Evolutionary conservation across 2,797 vertebrate species (phyloP).

Genomic region (Gymnocypris eckloni): DNA sequence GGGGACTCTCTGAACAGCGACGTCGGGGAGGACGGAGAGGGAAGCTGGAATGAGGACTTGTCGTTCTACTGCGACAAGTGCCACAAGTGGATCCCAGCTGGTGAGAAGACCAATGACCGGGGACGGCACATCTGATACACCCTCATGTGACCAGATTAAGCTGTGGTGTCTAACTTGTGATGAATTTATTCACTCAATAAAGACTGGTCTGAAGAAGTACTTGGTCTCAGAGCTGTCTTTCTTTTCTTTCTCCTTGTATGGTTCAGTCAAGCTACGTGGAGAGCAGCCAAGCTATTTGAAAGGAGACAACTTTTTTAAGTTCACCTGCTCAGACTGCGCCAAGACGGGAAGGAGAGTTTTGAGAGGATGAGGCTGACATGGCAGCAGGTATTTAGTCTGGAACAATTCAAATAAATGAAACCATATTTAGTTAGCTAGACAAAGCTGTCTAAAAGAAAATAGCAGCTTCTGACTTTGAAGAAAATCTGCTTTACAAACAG

Average conservation of each 20-base stretch:
- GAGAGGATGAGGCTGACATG: slow-evolving; percentile 95
- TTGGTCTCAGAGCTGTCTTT: slow-evolving; percentile 40
- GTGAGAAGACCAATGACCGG: slow-evolving; percentile 74
- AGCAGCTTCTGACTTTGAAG: not conserved
- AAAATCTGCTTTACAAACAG: not conserved
- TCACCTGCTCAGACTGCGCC: slow-evolving; percentile 87
- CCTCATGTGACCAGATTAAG: not conserved
- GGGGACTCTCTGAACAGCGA: slow-evolving; percentile 96
- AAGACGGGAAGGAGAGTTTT: slow-evolving; percentile 91
- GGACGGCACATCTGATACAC: not conserved
- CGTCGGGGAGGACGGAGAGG: slow-evolving; percentile 79
- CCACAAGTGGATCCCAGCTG: slow-evolving; percentile 92
- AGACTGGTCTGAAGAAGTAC: slow-evolving; percentile 38
- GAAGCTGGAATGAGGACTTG: slow-evolving; percentile 89
- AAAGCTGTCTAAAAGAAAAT: not conserved
- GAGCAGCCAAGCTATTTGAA: slow-evolving; percentile 95
- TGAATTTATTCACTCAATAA: slow-evolving; percentile 52
- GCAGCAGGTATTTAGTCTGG: slow-evolving; percentile 86
- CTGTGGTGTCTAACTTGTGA: not conserved
- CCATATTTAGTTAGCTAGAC: not conserved
- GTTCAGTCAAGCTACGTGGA: slow-evolving; percentile 86
- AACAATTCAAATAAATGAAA: not conserved
- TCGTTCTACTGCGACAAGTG: slow-evolving; percentile 97
- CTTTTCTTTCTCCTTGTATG: not conserved
- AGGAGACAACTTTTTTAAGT: slow-evolving; percentile 98